Evolutionary conservation across 2,888 invertebrate species (phyloP).

Genomic region (Cephus spinipes): DNA sequence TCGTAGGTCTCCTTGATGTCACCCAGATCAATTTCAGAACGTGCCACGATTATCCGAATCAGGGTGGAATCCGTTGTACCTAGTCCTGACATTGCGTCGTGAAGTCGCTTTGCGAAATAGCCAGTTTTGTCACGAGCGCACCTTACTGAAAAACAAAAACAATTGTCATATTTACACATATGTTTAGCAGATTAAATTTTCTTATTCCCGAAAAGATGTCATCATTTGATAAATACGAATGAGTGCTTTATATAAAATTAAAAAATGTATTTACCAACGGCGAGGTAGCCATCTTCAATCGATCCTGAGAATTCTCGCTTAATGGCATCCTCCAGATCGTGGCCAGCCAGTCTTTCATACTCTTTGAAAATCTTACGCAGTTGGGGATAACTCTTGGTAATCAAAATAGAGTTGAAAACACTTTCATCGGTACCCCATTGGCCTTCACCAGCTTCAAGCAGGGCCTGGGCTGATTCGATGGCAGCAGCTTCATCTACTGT

Average conservation of each 20-base stretch:
- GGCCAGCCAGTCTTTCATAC: slow-evolving; percentile 82
- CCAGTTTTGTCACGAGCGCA: slow-evolving; percentile 83
- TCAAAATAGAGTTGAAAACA: slow-evolving; percentile 86
- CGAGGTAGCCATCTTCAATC: slow-evolving; percentile 80
- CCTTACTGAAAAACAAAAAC: slow-evolving; percentile 70
- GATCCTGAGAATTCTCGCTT: slow-evolving; percentile 86
- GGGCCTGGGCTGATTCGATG: slow-evolving; percentile 82
- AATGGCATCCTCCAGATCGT: slow-evolving; percentile 83
- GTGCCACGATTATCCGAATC: slow-evolving; percentile 86
- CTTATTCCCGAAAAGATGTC: no score
- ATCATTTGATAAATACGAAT: no score
- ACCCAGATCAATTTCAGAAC: slow-evolving; percentile 87
- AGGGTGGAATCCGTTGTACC: slow-evolving; percentile 90
- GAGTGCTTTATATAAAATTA: no score
- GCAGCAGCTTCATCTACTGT: slow-evolving; percentile 79
- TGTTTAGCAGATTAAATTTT: no score
- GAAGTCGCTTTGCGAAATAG: slow-evolving; percentile 88
- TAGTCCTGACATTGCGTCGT: slow-evolving; percentile 89
- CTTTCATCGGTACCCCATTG: slow-evolving; percentile 88
- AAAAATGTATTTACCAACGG: slow-evolving; percentile 71
- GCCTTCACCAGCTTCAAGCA: slow-evolving; percentile 79
- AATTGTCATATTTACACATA: background rate
- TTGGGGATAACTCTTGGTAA: slow-evolving; percentile 82
- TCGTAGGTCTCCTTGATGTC: slow-evolving; percentile 87
- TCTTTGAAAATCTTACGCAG: slow-evolving; percentile 75